Percentiles rank a stretch among this genome's conserved stretches.
phyloP scores from a whole-genome alignment of 2,797 vertebrate genomes.

The Morelia viridis region DNA sequence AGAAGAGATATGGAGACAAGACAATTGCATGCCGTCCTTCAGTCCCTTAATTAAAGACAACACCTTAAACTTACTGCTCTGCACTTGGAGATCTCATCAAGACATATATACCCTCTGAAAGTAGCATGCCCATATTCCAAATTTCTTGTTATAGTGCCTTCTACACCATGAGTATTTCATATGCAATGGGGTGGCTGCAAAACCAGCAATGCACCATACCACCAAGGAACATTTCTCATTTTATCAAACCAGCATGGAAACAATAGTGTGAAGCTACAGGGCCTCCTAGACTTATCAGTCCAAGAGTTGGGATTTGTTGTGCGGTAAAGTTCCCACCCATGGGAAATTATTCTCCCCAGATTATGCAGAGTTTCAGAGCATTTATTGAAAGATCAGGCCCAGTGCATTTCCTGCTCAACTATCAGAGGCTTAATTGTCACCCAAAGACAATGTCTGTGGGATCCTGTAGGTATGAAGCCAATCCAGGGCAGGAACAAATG shows the following conservation, averaged over 20 bases:
- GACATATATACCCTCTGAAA: background rate
- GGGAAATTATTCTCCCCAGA: background rate
- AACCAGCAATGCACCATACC: background rate
- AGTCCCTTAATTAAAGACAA: background rate
- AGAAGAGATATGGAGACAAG: too few relatives aligned
- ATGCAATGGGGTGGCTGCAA: background rate
- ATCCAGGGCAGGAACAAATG: background rate
- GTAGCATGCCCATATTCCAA: background rate
- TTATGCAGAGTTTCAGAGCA: background rate
- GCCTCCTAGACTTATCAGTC: background rate
- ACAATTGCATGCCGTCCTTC: background rate
- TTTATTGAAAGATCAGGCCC: background rate
- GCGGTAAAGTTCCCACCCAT: background rate
- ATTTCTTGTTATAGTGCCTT: background rate
- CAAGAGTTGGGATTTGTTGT: background rate
- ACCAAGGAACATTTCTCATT: background rate
- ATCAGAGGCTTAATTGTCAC: background rate
- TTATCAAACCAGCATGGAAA: background rate
- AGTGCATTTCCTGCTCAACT: background rate
- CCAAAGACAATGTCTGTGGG: background rate
- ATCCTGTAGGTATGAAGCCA: background rate
- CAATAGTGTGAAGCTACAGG: background rate
- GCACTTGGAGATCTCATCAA: background rate
- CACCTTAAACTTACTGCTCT: background rate
- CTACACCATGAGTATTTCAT: background rate